Evolutionary conservation across 2,888 invertebrate species (phyloP).

Genomic region (Limenitis camilla): DNA sequence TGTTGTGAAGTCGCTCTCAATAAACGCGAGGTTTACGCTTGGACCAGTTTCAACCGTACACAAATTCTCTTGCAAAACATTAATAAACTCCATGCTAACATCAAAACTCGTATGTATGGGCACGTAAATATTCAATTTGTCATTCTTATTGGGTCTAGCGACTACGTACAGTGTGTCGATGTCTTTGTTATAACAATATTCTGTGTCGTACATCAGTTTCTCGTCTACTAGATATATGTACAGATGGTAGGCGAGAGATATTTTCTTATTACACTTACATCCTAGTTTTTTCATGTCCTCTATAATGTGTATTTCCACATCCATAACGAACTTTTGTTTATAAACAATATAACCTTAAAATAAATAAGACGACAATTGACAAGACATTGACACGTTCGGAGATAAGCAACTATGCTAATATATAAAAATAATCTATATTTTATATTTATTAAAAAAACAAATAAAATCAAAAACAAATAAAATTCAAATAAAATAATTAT

Average conservation of each 20-base stretch:
- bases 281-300: slow-evolving; percentile 63
- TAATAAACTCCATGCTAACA: slow-evolving; percentile 49
- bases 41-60: slow-evolving; percentile 63
- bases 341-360: no score
- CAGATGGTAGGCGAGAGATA: slow-evolving; percentile 55
- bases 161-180: slow-evolving; percentile 60
- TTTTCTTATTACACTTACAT: slow-evolving; percentile 53
- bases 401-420: no score
- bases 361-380: no score
- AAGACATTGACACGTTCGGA: no score
- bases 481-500: no score
- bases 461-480: no score
- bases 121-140: slow-evolving; percentile 62
- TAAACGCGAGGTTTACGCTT: slow-evolving; percentile 56
- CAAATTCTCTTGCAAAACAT: slow-evolving; percentile 57
- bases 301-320: slow-evolving; percentile 59
- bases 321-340: slow-evolving; percentile 33
- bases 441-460: no score
- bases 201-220: slow-evolving; percentile 66
- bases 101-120: slow-evolving; percentile 51
- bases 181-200: slow-evolving; percentile 63
- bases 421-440: no score
- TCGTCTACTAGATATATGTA: slow-evolving; percentile 63
- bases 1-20: slow-evolving; percentile 61
- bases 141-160: slow-evolving; percentile 52